Percentiles rank a stretch among this genome's conserved stretches.
phyloP scores from a whole-genome alignment of 2,113 vertebrate species.

The Mirza zaza region DNA sequence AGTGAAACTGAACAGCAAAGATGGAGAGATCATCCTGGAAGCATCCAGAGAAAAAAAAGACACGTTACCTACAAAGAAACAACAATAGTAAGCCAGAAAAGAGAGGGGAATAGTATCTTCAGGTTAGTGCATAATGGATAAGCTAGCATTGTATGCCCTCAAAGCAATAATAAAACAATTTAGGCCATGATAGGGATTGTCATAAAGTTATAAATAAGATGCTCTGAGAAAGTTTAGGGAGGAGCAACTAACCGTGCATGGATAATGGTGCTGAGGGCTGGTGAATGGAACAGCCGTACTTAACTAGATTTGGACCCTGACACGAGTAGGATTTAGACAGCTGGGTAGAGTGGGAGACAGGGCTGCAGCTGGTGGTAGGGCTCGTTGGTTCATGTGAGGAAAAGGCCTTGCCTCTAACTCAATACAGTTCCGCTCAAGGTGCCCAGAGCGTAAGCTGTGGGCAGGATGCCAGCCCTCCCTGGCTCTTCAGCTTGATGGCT shows the following conservation, averaged over 20 bases:
- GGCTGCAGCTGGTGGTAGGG: not conserved
- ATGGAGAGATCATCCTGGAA: not conserved
- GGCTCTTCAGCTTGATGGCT: not conserved
- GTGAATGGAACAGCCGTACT: not conserved
- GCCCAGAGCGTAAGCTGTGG: too few species aligned
- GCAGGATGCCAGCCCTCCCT: not conserved
- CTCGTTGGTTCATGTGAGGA: not conserved
- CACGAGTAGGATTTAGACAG: not conserved
- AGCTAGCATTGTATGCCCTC: not conserved
- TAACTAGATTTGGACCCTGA: not conserved
- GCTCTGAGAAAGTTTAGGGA: not conserved
- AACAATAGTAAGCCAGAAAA: not conserved
- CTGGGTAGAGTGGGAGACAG: not conserved
- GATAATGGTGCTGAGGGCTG: not conserved
- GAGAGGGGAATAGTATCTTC: not conserved
- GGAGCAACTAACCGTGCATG: not conserved
- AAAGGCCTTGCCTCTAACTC: not conserved
- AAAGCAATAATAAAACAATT: not conserved
- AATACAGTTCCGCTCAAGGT: not conserved
- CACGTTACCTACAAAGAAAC: not conserved
- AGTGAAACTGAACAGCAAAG: not conserved
- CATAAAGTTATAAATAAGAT: not conserved
- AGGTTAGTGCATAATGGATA: not conserved
- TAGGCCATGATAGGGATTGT: not conserved
- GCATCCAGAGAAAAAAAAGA: conserved; percentile 11